A percentile compares a stretch with the other conserved stretches of the same genome.
Conservation (phyloP, 2,797 vertebrate species). For the Halcyon chelicuti region DNA sequence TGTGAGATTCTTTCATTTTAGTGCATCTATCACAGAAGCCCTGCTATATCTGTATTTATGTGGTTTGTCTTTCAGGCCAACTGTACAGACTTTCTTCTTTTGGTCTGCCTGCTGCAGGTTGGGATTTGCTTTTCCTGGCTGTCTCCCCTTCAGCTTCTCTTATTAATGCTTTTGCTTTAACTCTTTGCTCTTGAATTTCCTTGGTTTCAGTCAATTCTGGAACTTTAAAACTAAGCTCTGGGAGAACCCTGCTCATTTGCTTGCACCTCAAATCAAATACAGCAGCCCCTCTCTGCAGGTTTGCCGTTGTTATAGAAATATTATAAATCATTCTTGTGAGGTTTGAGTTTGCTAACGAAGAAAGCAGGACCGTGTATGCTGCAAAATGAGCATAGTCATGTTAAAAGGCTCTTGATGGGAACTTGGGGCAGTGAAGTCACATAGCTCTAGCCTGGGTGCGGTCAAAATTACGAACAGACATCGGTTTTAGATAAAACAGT, state of each 20-base stretch:
- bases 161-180: background rate
- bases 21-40: background rate
- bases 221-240: background rate
- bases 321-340: constrained; percentile 11
- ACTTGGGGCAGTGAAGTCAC: constrained; percentile 37
- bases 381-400: background rate
- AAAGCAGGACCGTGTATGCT: constrained; percentile 36
- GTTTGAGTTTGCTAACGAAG: constrained; percentile 29
- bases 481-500: constrained; percentile 52
- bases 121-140: constrained; percentile 7
- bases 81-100: background rate
- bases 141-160: background rate
- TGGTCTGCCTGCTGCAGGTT: background rate
- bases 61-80: background rate
- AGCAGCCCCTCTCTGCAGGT: background rate
- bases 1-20: background rate
- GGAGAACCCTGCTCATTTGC: background rate
- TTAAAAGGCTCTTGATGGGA: constrained; percentile 51
- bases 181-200: background rate
- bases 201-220: background rate
- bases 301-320: background rate
- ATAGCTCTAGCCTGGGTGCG: constrained; percentile 17
- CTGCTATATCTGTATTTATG: background rate
- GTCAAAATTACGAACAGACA: constrained; percentile 55
- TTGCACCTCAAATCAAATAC: background rate